Percentiles rank a stretch among this genome's conserved stretches.
Conservation (phyloP, 2,888 invertebrate species). For the Hofmannophila pseudospretella region DNA sequence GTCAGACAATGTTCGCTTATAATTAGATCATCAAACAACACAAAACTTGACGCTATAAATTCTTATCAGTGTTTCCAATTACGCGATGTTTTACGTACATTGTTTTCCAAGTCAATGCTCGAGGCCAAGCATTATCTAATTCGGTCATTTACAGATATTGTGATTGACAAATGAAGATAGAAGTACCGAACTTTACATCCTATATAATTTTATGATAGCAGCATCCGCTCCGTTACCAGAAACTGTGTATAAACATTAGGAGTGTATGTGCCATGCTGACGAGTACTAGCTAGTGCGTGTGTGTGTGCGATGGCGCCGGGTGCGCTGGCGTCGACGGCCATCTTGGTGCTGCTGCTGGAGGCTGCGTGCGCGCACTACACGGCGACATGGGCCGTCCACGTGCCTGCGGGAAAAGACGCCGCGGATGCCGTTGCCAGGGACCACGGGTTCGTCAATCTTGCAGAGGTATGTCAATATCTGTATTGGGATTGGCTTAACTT, state of each 20-base stretch:
- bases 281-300: slow-evolving; percentile 70
- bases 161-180: slow-evolving; percentile 13
- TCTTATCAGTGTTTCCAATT: slow-evolving; percentile 10
- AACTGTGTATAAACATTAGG: slow-evolving; percentile 19
- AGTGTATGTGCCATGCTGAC: slow-evolving; percentile 67
- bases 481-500: background rate
- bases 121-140: slow-evolving; percentile 2
- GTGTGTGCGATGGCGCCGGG: slow-evolving; percentile 63
- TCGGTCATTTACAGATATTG: slow-evolving; percentile 7
- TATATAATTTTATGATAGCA: slow-evolving; percentile 14
- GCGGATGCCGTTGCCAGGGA: slow-evolving; percentile 87
- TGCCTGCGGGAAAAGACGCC: slow-evolving; percentile 81
- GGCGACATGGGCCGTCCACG: slow-evolving; percentile 92
- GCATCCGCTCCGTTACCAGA: slow-evolving; percentile 23
- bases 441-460: slow-evolving; percentile 90
- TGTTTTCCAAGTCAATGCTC: background rate
- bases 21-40: too few species aligned
- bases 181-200: too few species aligned
- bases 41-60: slow-evolving; percentile 1
- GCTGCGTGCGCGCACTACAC: slow-evolving; percentile 79
- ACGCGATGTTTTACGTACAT: background rate
- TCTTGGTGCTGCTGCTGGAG: slow-evolving; percentile 46
- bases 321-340: slow-evolving; percentile 45
- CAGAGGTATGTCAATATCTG: slow-evolving; percentile 80
- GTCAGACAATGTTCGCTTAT: too few species aligned